Percentiles rank a stretch among this genome's conserved stretches.
Evolutionary conservation across 2,888 invertebrate species (phyloP).

Genomic region (Hetaerina titia): DNA sequence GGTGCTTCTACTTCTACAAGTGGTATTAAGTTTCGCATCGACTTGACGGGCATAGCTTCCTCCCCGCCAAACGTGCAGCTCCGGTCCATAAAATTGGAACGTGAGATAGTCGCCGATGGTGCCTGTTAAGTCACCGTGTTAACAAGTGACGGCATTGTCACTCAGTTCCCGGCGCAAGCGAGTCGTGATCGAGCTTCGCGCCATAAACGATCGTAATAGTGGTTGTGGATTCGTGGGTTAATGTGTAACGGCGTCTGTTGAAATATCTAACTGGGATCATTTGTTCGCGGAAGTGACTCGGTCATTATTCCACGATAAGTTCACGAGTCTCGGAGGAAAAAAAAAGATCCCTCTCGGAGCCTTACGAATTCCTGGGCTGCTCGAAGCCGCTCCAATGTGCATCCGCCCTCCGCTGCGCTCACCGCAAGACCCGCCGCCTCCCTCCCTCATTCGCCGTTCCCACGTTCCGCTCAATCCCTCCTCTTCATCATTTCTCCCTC

Average conservation of each 20-base stretch:
- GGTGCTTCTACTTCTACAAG: slow-evolving; percentile 1
- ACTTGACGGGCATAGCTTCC: background rate
- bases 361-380: background rate
- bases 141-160: no score
- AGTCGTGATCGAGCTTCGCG: no score
- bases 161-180: no score
- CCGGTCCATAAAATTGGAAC: background rate
- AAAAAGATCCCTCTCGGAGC: no score
- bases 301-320: background rate
- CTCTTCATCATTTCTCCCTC: background rate
- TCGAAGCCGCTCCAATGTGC: background rate
- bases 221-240: background rate
- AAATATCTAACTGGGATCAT: no score
- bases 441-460: background rate
- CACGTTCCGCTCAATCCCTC: background rate
- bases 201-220: background rate
- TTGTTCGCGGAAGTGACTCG: background rate
- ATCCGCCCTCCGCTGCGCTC: background rate
- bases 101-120: background rate
- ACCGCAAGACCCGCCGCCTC: background rate
- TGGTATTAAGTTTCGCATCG: background rate
- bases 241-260: no score
- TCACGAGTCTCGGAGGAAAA: no score
- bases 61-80: background rate
- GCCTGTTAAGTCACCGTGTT: background rate